Evolutionary conservation across 1,140 invertebrate genomes (phyloP).

Genomic region (Micrasema longulum): DNA sequence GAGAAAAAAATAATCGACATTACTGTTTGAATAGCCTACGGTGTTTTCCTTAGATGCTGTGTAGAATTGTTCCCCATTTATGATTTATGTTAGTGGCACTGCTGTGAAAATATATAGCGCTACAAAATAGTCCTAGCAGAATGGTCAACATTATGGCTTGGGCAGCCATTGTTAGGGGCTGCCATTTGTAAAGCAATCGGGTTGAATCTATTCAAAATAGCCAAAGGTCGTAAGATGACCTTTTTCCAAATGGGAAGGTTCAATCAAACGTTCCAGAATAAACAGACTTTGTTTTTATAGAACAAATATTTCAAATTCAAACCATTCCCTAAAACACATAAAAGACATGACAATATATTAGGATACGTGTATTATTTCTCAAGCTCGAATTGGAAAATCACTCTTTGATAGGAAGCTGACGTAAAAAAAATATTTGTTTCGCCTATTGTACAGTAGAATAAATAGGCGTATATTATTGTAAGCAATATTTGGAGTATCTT

Average conservation of each 20-base stretch:
- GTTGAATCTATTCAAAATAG: slow-evolving; percentile 32
- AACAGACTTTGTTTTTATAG: slow-evolving; percentile 23
- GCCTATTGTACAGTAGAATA: no score
- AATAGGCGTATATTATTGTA: no score
- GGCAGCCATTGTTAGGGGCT: slow-evolving; percentile 3
- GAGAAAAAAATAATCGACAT: no score
- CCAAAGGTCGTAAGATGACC: slow-evolving; percentile 21
- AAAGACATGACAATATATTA: slow-evolving; percentile 1
- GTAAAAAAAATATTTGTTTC: no score
- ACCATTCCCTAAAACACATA: background rate
- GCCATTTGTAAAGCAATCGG: slow-evolving; percentile 33
- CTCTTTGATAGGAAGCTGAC: no score
- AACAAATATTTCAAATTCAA: slow-evolving; percentile 4
- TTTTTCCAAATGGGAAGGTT: slow-evolving; percentile 36
- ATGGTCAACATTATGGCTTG: slow-evolving; percentile 7
- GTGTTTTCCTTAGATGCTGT: no score
- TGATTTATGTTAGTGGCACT: no score
- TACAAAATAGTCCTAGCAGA: background rate
- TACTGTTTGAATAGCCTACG: no score
- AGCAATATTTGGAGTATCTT: no score
- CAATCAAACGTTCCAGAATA: slow-evolving; percentile 25
- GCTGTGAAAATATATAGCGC: no score
- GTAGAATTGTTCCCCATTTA: no score
- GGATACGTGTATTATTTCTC: slow-evolving; percentile 1
- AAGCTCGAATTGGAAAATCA: no score